Base-by-base conservation (phyloP, 2,797 vertebrate species). In the Danio albolineatus region DNA sequence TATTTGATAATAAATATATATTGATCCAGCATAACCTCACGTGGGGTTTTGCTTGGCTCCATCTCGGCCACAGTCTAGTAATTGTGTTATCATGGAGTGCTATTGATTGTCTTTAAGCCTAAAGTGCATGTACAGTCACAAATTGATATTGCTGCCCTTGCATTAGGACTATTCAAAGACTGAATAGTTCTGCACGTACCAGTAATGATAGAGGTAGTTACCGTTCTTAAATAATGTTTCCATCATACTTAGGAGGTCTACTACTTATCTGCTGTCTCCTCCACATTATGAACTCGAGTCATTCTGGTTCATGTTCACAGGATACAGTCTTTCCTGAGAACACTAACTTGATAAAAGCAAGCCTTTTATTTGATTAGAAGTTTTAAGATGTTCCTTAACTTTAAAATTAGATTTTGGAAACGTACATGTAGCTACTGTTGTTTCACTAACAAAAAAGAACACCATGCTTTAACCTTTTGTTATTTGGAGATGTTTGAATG, bases 31-130 rank as follows among this genome's bases (percentile, higher is more conserved):
- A 78, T 84, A 82, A 74, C 43, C 81, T 73, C 12, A 14, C 77
- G 84, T 53, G 67, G 13, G 53, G 73, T 83, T 78, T 77, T 76
- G 77, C 70, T 71, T 19, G 71, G 56, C 65, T 79, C 57, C 75
- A 76, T 83, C 73, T 77, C 13, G 13, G 77, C 57, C 66, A 76
- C 36, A 69, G 67, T 66, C 59, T 66, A 77, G 69, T 86, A 86
- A 89, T 84, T 83, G 78, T 69, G 79, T 88, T 87, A 88, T 83
- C 78, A 67, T 76, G 76, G 82, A 86, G 80, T 84, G 82, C 81
- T 88, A 88, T 88, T 84, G 85, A 87, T 88, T 87, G 82, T 54
- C 73, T 85, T 82, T 78, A 80, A 84, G 79, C 75, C 82, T 85
- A 82, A 86, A 88, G 84, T 80, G 79, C 80, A 85, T 76, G 83